Percentiles rank a stretch among this genome's conserved stretches.
phyloP scores from a whole-genome alignment of 2,113 vertebrate species.

The Turdus rufiventris region DNA sequence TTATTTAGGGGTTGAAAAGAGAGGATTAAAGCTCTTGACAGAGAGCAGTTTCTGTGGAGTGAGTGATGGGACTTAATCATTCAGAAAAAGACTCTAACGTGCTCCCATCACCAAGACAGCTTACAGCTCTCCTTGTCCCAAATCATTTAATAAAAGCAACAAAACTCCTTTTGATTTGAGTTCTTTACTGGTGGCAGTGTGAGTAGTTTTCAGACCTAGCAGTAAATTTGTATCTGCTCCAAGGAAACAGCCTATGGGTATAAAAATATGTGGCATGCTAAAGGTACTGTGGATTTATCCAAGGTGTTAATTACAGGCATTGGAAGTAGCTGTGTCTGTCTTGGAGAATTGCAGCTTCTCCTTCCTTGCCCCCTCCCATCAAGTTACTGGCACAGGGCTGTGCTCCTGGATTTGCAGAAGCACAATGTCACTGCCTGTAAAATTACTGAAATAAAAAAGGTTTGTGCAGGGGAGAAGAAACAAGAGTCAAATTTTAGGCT shows the following conservation, averaged over 20 bases:
- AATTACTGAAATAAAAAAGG: background rate
- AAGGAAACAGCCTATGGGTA: background rate
- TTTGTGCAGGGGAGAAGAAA: background rate
- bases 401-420: background rate
- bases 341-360: background rate
- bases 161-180: background rate
- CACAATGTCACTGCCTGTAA: background rate
- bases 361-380: background rate
- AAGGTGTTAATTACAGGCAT: background rate
- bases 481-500: background rate
- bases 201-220: background rate
- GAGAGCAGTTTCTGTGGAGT: background rate
- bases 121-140: background rate
- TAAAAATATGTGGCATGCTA: background rate
- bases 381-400: background rate
- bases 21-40: background rate
- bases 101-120: background rate
- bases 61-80: background rate
- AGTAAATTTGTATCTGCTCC: background rate
- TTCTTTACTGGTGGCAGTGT: background rate
- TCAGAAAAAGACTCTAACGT: background rate
- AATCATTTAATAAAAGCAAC: background rate
- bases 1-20: conserved; percentile 21
- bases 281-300: background rate
- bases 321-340: background rate